These are phyloP conservation scores for Meganola albula DNA, from an alignment of 2,888 invertebrate genomes.

Conservation along the genomic window DNA sequence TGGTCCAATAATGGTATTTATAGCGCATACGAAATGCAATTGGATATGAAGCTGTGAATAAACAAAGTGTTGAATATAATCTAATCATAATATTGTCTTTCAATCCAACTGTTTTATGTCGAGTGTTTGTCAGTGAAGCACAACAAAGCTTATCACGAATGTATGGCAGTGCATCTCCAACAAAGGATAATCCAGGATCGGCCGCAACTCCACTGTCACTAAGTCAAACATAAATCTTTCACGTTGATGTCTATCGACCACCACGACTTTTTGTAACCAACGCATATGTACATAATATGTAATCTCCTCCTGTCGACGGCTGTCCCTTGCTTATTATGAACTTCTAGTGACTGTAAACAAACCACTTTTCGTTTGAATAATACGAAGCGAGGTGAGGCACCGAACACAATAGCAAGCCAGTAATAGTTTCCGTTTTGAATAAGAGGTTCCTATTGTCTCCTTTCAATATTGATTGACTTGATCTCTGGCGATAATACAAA, in stretches of 20 bases:
- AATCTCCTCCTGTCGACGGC: slow-evolving; percentile 51
- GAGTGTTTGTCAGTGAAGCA: slow-evolving; percentile 30
- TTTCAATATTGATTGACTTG: slow-evolving; percentile 69
- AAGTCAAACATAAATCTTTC: slow-evolving; percentile 69
- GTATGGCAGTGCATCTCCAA: slow-evolving; percentile 56
- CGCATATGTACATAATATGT: slow-evolving; percentile 40
- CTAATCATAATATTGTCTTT: slow-evolving; percentile 29
- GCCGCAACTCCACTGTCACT: slow-evolving; percentile 58
- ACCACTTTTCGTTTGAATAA: slow-evolving; percentile 73
- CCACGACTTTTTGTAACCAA: slow-evolving; percentile 43
- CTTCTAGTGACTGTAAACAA: slow-evolving; percentile 62
- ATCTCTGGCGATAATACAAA: slow-evolving; percentile 48
- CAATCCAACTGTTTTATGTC: slow-evolving; percentile 26
- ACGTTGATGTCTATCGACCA: slow-evolving; percentile 56
- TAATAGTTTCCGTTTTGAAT: slow-evolving; percentile 77
- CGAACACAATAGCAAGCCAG: slow-evolving; percentile 67
- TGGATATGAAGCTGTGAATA: slow-evolving; percentile 25
- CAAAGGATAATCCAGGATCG: slow-evolving; percentile 69
- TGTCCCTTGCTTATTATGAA: slow-evolving; percentile 56
- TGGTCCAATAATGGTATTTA: slow-evolving; percentile 17
- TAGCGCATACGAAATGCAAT: slow-evolving; percentile 22
- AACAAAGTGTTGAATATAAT: slow-evolving; percentile 26
- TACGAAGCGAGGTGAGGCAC: slow-evolving; percentile 64
- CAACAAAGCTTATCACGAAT: slow-evolving; percentile 54
- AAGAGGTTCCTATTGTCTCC: slow-evolving; percentile 71